These are phyloP conservation scores for Dicycla oo DNA, from an alignment of 2,888 invertebrate genomes.

Conservation along the genomic window DNA sequence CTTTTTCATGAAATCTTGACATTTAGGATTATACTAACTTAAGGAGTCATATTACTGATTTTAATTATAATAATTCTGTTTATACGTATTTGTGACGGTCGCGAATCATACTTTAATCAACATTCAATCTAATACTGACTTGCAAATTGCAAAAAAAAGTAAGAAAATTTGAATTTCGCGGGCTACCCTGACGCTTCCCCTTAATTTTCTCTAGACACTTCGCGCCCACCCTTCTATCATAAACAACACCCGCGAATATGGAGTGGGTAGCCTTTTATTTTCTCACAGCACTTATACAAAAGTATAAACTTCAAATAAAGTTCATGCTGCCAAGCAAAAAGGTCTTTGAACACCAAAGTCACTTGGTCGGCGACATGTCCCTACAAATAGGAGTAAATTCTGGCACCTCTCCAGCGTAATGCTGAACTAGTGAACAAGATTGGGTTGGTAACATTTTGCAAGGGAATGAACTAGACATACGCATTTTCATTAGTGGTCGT, in stretches of 20 bases:
- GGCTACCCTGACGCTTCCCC: too few species aligned
- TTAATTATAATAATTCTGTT: too few species aligned
- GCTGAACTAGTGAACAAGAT: constrained; percentile 30
- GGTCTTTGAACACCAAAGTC: constrained; percentile 24
- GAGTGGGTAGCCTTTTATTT: constrained; percentile 1
- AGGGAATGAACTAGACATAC: constrained; percentile 14
- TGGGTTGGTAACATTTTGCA: constrained; percentile 32
- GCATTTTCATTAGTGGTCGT: constrained; percentile 37
- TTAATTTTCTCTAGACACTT: too few species aligned
- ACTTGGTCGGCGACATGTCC: constrained; percentile 24
- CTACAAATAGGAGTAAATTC: constrained; percentile 24
- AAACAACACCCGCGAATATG: neutral
- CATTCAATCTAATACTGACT: too few species aligned
- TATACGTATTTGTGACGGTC: too few species aligned
- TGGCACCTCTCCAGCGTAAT: constrained; percentile 38
- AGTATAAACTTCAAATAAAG: neutral
- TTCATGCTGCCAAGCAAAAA: neutral
- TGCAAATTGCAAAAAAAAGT: too few species aligned
- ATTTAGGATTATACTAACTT: too few species aligned
- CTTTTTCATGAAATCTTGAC: too few species aligned
- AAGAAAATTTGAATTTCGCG: too few species aligned
- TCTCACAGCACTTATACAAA: neutral
- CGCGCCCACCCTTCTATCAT: neutral
- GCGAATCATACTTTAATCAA: too few species aligned
- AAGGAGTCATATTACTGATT: too few species aligned